phyloP scores from a whole-genome alignment of 2,888 invertebrate genomes.

The Antheraea assamensis region DNA sequence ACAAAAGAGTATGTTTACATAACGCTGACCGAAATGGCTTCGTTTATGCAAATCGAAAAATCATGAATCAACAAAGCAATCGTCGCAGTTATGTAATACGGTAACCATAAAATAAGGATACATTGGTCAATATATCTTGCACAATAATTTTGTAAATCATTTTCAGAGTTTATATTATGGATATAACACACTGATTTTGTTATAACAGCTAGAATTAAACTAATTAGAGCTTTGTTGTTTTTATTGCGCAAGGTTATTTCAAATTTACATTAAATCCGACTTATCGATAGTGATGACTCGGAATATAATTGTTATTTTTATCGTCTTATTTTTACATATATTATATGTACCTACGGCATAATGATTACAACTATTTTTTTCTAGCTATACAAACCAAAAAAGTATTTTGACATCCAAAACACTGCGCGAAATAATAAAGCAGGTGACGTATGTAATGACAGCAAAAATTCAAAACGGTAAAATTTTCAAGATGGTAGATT shows the following conservation, averaged over 20 bases:
- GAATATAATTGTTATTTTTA: neutral
- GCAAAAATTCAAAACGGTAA: no score
- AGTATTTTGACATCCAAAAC: neutral
- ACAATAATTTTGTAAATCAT: neutral
- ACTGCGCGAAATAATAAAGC: no score
- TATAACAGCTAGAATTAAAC: neutral
- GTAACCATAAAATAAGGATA: slow-evolving; percentile 5
- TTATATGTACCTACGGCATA: neutral
- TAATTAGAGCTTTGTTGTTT: neutral
- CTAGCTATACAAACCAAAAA: neutral
- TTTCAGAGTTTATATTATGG: neutral
- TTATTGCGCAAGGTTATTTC: neutral
- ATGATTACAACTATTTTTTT: neutral
- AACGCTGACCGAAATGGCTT: neutral
- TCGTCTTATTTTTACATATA: neutral
- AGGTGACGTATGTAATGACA: no score
- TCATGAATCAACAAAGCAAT: neutral
- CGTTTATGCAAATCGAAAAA: slow-evolving; percentile 6
- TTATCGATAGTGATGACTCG: neutral
- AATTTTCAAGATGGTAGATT: no score
- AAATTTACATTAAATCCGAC: neutral
- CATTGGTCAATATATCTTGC: neutral
- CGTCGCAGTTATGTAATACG: neutral
- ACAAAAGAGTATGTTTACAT: slow-evolving; percentile 1
- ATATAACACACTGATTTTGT: neutral